A percentile compares a stretch with the other conserved stretches of the same genome.
These are phyloP conservation scores for Pyrochroa serraticornis DNA, from an alignment of 2,888 invertebrate species.

Conservation along the genomic window DNA sequence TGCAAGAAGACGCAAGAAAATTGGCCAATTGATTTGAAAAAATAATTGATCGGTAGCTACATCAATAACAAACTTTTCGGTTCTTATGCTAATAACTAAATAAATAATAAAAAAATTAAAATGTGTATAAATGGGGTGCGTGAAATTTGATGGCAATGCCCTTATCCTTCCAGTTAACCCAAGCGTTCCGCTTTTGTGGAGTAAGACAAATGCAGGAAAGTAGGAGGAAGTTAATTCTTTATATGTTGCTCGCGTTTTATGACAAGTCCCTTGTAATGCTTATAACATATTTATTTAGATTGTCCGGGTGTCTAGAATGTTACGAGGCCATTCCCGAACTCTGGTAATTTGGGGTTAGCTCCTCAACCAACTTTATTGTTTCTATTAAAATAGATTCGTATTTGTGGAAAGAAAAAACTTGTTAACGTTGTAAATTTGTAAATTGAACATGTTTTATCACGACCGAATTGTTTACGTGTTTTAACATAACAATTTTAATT, in stretches of 20 bases:
- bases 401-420: not conserved
- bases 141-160: no score
- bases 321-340: constrained; percentile 29
- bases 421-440: not conserved
- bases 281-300: constrained; percentile 35
- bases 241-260: constrained; percentile 32
- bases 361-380: constrained; percentile 24
- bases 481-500: constrained; percentile 6
- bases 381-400: constrained; percentile 11
- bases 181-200: constrained; percentile 23
- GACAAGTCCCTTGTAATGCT: constrained; percentile 33
- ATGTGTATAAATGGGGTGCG: no score
- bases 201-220: constrained; percentile 28
- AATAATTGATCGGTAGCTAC: no score
- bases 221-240: constrained; percentile 29
- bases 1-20: no score
- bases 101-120: no score
- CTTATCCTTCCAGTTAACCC: not conserved
- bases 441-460: not conserved
- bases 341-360: constrained; percentile 22
- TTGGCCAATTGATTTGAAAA: no score
- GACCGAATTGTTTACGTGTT: not conserved
- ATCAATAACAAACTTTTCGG: no score
- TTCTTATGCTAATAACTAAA: no score
- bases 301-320: constrained; percentile 31